Base-by-base conservation (phyloP, 2,888 invertebrate species). In the Parnassius smintheus region DNA sequence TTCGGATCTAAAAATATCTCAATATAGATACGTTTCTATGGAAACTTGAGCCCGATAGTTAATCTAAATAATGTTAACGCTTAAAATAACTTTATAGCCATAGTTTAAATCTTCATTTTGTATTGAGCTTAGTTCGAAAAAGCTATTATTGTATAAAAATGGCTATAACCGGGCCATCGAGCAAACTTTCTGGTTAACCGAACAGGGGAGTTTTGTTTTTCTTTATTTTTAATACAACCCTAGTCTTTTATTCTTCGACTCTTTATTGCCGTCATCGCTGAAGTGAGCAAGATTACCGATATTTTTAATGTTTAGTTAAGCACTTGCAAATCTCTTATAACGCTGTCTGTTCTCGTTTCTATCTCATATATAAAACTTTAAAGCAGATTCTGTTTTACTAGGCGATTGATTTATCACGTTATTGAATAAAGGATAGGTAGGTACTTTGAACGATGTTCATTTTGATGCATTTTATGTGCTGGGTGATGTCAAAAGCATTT, bases 161-260 rank as follows among this genome's bases (percentile, higher is more conserved):
- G 41, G 46, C 50, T 35, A 63, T 55, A 59, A 59, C 12, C 13
- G 41, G 56, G 48, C 56, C 46, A 63, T 63, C 56, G 59, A 63
- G 63, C 56, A 52, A 63, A 59, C 59, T 59, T 56, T 59, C 63
- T 59, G 56, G 63, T 63, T 63, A 48, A 59, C 46, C 56, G 59
- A 63, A 51, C 63, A 51, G 41, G 42, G 8, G 35, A 55, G 63
- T 56, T 61, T 56, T 35, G 25, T 46, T 50, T 41, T 25, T 56
- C 61, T 18, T 18, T 55, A 55, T 62, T 62, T 62, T 59, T 51
- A 50, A 22, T 22, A n/a, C 58, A 49, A 59, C 55, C 59, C 59
- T 56, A 63, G 59, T 55, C 35, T 50, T 59, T 58, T 59, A 55
- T 63, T 59, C 63, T 59, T 59, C 42, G 48, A 62, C 25, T 55